A percentile compares a stretch with the other conserved stretches of the same genome.
These are phyloP conservation scores for sheep (Ovis aries) DNA, from an alignment of 2,113 vertebrate species.

Conservation along the genomic window DNA sequence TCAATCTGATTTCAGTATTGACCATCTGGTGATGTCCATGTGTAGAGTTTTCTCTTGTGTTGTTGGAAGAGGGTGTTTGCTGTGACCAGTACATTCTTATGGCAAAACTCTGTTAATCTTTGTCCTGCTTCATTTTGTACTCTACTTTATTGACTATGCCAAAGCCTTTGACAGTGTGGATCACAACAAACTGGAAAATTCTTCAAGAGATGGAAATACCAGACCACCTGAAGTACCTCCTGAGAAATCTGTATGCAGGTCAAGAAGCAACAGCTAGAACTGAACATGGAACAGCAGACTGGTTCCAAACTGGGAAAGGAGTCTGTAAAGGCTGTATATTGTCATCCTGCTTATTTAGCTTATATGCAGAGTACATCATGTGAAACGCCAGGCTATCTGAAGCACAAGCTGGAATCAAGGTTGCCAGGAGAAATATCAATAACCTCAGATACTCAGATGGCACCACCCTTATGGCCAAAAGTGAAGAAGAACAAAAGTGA, in stretches of 20 bases:
- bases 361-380: neutral
- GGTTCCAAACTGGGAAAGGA: neutral
- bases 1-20: neutral
- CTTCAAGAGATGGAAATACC: neutral
- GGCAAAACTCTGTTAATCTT: neutral
- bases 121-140: neutral
- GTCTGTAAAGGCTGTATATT: neutral
- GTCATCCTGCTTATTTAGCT: neutral
- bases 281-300: neutral
- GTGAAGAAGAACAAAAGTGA: neutral
- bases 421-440: neutral
- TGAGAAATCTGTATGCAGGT: neutral
- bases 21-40: neutral
- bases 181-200: neutral
- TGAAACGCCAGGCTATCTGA: neutral
- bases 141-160: neutral
- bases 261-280: neutral
- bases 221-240: neutral
- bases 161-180: neutral
- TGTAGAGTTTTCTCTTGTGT: neutral
- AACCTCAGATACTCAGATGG: neutral
- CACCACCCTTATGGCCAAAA: neutral
- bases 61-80: neutral
- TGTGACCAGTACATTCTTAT: neutral
- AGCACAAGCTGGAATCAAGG: neutral